Percentiles rank a stretch among this genome's conserved stretches.
Evolutionary conservation across 2,113 vertebrate genomes (phyloP).

Genomic region (Amphilophus citrinellus): DNA sequence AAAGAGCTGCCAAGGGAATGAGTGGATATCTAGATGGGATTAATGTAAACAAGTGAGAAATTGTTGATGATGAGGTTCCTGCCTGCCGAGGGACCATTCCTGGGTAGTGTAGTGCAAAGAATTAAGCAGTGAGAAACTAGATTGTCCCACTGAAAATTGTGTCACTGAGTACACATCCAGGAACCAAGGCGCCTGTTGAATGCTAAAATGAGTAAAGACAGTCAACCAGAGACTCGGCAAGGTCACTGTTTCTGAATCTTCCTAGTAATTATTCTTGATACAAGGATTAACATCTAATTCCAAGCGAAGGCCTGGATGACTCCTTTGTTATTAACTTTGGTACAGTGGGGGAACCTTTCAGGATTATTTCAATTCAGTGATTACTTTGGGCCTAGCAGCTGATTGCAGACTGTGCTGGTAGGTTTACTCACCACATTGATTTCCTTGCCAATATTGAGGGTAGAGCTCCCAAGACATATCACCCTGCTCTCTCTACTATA

Average conservation of each 20-base stretch:
- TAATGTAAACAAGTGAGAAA: constrained; percentile 63
- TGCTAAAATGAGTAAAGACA: constrained; percentile 22
- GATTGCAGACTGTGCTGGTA: constrained; percentile 82
- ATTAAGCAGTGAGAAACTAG: constrained; percentile 10
- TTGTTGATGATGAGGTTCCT: constrained; percentile 53
- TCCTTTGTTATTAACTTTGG: constrained; percentile 86
- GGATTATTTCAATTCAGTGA: constrained; percentile 89
- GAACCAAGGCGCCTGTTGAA: constrained; percentile 38
- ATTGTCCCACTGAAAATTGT: constrained; percentile 1
- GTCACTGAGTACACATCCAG: constrained; percentile 16
- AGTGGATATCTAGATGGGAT: constrained; percentile 43
- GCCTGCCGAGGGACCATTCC: constrained; percentile 13
- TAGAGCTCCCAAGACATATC: constrained; percentile 84
- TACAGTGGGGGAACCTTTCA: constrained; percentile 74
- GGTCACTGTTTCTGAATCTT: constrained; percentile 77
- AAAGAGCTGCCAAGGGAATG: constrained; percentile 45
- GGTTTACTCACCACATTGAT: constrained; percentile 92
- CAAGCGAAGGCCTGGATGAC: constrained; percentile 75
- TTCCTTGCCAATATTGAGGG: constrained; percentile 87
- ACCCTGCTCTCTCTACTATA: constrained; percentile 53
- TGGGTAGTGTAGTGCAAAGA: constrained; percentile 6
- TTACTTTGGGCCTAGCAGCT: constrained; percentile 84
- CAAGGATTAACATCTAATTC: constrained; percentile 88
- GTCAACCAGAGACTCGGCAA: constrained; percentile 45
- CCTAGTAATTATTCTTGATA: constrained; percentile 88